A percentile compares a stretch with the other conserved stretches of the same genome.
Conservation (phyloP, 2,797 vertebrate genomes). For the Rhodeus uyekii region DNA sequence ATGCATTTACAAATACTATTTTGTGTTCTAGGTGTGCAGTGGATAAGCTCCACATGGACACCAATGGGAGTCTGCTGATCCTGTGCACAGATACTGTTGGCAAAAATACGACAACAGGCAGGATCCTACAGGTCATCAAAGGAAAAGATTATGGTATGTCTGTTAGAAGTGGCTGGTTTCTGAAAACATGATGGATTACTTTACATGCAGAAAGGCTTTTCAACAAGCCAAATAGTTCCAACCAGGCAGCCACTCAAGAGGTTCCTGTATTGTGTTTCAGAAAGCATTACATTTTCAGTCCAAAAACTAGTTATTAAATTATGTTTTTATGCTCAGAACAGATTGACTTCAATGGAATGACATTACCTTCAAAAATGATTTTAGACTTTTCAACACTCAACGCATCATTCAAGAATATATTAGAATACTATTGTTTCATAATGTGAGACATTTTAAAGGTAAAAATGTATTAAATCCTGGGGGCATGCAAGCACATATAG, state of each 20-base stretch:
- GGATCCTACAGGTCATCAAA: constrained; percentile 93
- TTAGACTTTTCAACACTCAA: not conserved
- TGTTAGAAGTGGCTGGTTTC: constrained; percentile 46
- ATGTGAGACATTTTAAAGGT: constrained; percentile 62
- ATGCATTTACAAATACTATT: not conserved
- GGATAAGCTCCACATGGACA: constrained; percentile 85
- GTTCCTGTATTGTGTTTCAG: constrained; percentile 22
- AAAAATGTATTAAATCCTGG: constrained; percentile 61
- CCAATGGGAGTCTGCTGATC: constrained; percentile 89
- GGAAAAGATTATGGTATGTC: constrained; percentile 97
- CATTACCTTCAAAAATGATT: not conserved
- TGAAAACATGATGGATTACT: constrained; percentile 30
- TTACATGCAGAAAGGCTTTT: constrained; percentile 21
- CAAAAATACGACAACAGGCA: constrained; percentile 89
- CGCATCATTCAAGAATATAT: not conserved
- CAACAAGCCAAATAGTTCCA: constrained; percentile 5
- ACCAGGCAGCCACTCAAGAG: constrained; percentile 26
- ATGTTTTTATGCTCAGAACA: constrained; percentile 26
- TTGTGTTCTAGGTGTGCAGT: constrained; percentile 86
- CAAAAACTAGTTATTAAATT: constrained; percentile 5
- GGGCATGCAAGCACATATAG: constrained; percentile 63
- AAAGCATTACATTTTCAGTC: constrained; percentile 24
- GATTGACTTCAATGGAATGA: constrained; percentile 1
- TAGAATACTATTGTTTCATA: constrained; percentile 30
- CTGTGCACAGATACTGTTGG: constrained; percentile 93